phyloP scores from a whole-genome alignment of 2,113 vertebrate species.

The Atlantisia rogersi region DNA sequence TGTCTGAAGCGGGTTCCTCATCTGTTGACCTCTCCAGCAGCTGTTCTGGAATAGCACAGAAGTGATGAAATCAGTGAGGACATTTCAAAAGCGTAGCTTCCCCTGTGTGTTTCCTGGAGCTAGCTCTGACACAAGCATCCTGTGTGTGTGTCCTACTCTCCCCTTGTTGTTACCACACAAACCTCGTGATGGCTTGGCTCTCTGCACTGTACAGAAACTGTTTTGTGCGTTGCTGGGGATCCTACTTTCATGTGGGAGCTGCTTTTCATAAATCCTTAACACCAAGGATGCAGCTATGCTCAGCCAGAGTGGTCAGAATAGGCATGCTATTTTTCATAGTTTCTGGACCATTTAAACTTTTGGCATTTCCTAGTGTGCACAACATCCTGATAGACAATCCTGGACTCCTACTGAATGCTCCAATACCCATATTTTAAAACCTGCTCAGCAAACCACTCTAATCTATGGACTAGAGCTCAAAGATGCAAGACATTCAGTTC shows the following conservation, averaged over 20 bases:
- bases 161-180: constrained; percentile 19
- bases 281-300: not conserved
- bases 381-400: not conserved
- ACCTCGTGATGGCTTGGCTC: constrained; percentile 35
- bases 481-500: not conserved
- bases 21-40: not conserved
- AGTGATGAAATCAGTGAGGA: not conserved
- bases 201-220: not conserved
- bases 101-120: constrained; percentile 14
- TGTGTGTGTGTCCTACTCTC: not conserved
- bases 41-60: not conserved
- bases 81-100: constrained; percentile 6
- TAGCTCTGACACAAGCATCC: constrained; percentile 2
- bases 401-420: not conserved
- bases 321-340: not conserved
- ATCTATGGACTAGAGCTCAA: not conserved
- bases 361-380: not conserved
- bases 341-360: not conserved
- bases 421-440: not conserved
- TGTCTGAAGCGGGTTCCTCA: not conserved
- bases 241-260: constrained; percentile 31
- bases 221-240: not conserved
- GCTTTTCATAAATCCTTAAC: not conserved
- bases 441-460: not conserved
- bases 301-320: not conserved